Conservation (phyloP, 2,113 vertebrate genomes). For the Brienomyrus longianalis region DNA sequence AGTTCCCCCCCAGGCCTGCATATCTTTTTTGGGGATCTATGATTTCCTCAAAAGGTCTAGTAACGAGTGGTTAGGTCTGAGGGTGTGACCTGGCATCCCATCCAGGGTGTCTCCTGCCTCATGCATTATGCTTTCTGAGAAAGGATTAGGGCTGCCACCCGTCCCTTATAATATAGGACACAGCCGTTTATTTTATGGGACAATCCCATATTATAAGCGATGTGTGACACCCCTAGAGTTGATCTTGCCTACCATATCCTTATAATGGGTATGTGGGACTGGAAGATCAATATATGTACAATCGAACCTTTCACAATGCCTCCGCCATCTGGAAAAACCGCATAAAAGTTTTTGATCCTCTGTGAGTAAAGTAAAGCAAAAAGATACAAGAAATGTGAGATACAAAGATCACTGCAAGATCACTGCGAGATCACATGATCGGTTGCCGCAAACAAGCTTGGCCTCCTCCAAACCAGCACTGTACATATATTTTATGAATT, state of each 20-base stretch:
- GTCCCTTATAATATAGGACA: not conserved
- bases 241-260: not conserved
- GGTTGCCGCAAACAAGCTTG: not conserved
- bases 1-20: not conserved
- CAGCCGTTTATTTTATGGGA: not conserved
- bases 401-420: not conserved
- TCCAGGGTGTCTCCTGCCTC: not conserved
- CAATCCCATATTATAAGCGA: not conserved
- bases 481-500: not conserved
- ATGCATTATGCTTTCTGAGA: not conserved
- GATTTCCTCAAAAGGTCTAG: not conserved
- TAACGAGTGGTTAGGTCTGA: not conserved
- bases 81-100: not conserved
- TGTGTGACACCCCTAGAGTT: not conserved
- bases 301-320: not conserved
- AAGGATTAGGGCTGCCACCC: not conserved
- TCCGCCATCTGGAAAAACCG: not conserved
- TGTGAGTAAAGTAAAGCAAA: not conserved
- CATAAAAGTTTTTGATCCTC: not conserved
- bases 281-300: not conserved
- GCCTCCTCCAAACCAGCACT: not conserved
- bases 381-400: not conserved
- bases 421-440: not conserved
- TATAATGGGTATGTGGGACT: not conserved
- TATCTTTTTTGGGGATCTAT: not conserved